These are phyloP conservation scores for Onthophagus taurus DNA, from an alignment of 1,140 invertebrate genomes.

Conservation along the genomic window DNA sequence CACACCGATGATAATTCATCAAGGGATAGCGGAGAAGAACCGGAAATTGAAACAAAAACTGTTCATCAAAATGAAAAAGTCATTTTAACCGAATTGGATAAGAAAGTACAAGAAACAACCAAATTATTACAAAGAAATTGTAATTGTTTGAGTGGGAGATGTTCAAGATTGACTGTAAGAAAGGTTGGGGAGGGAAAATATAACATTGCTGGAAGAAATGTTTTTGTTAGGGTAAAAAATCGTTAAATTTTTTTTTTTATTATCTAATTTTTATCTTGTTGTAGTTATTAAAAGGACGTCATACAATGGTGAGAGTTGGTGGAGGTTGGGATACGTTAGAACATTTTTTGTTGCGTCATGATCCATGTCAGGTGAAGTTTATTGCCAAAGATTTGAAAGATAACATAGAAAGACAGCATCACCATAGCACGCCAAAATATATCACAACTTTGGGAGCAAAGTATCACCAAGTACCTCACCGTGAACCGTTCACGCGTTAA, in stretches of 20 bases:
- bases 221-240: slow-evolving; percentile 59
- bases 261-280: slow-evolving; percentile 26
- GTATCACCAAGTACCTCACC: slow-evolving; percentile 55
- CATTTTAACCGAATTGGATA: slow-evolving; percentile 51
- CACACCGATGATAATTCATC: slow-evolving; percentile 60
- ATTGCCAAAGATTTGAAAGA: slow-evolving; percentile 40
- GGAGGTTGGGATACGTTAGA: slow-evolving; percentile 89
- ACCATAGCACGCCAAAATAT: slow-evolving; percentile 44
- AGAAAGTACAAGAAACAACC: slow-evolving; percentile 60
- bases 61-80: slow-evolving; percentile 36
- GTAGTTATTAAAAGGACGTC: slow-evolving; percentile 71
- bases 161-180: slow-evolving; percentile 61
- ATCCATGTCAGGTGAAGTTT: slow-evolving; percentile 76
- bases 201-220: slow-evolving; percentile 69
- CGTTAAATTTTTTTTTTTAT: neutral
- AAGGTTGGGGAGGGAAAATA: slow-evolving; percentile 75
- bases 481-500: slow-evolving; percentile 30
- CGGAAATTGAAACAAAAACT: neutral
- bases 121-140: slow-evolving; percentile 58
- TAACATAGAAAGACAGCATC: slow-evolving; percentile 40
- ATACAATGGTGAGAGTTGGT: slow-evolving; percentile 91
- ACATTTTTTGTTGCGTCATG: slow-evolving; percentile 82
- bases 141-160: slow-evolving; percentile 57
- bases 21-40: slow-evolving; percentile 43
- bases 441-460: slow-evolving; percentile 64